Percentiles rank a stretch among this genome's conserved stretches.
Evolutionary conservation across 2,113 vertebrate genomes (phyloP).

Genomic region (Anolis sagrei): DNA sequence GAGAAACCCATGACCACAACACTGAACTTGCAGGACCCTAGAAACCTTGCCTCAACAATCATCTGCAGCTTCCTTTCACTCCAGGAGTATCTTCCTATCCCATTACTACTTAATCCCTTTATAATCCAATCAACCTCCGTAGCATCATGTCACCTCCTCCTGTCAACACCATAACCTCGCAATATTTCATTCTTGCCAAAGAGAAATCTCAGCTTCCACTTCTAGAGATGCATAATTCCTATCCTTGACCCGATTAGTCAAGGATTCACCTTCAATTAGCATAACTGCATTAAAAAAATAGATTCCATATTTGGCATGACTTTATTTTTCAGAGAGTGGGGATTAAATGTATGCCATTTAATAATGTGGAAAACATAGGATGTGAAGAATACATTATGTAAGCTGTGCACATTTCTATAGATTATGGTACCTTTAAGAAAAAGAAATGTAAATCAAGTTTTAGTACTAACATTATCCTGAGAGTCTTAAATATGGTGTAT

Average conservation of each 20-base stretch:
- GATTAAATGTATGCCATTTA: background rate
- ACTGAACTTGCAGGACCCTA: constrained; percentile 45
- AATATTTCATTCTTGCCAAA: constrained; percentile 53
- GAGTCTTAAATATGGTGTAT: background rate
- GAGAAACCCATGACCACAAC: constrained; percentile 12
- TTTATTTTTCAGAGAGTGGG: background rate
- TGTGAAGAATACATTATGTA: background rate
- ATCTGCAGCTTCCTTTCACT: constrained; percentile 62
- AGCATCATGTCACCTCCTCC: constrained; percentile 66
- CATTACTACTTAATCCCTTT: constrained; percentile 73
- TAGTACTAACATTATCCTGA: background rate
- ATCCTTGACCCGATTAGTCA: constrained; percentile 38
- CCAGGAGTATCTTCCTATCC: constrained; percentile 66
- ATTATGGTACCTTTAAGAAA: background rate
- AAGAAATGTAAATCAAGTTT: background rate
- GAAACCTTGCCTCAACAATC: constrained; percentile 54
- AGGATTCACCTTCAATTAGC: constrained; percentile 6
- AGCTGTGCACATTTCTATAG: background rate
- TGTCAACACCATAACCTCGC: constrained; percentile 56
- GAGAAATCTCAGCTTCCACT: background rate
- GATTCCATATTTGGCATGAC: background rate
- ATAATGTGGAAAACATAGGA: background rate
- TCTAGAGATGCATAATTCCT: constrained; percentile 35
- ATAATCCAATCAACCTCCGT: constrained; percentile 74
- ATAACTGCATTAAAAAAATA: background rate